phyloP scores from a whole-genome alignment of 2,113 vertebrate species.

The Mandrillus leucophaeus region DNA sequence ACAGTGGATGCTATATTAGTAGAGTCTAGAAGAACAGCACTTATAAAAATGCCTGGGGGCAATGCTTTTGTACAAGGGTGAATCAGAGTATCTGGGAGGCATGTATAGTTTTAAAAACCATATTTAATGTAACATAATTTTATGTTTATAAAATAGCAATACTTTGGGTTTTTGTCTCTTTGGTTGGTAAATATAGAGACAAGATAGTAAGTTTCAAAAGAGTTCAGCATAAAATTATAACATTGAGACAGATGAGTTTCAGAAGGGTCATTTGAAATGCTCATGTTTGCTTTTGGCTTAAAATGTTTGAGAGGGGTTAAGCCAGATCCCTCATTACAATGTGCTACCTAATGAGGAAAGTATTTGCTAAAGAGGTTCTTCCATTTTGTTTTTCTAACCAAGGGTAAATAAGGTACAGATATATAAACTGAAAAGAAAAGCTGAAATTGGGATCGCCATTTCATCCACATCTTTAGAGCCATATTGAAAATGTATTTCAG shows the following conservation, averaged over 20 bases:
- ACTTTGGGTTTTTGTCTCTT: constrained; percentile 23
- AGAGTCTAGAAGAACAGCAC: background rate
- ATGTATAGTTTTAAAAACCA: background rate
- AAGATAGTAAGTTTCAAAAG: constrained; percentile 23
- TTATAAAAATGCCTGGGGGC: background rate
- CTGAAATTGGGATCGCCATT: background rate
- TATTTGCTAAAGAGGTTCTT: background rate
- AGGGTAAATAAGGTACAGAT: constrained; percentile 16
- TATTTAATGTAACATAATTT: background rate
- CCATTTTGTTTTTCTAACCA: constrained; percentile 3
- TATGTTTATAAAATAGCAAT: background rate
- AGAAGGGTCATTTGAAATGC: background rate
- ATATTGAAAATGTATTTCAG: constrained; percentile 30
- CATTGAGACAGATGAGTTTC: background rate
- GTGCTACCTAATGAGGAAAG: background rate
- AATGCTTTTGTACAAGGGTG: background rate
- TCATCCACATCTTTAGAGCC: constrained; percentile 28
- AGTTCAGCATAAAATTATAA: constrained; percentile 4
- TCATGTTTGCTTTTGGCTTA: background rate
- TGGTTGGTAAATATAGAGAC: background rate
- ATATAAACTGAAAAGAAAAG: constrained; percentile 41
- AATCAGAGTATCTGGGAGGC: background rate
- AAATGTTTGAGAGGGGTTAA: background rate
- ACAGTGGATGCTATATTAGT: background rate
- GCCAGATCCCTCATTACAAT: background rate